Evolutionary conservation across 2,797 vertebrate genomes (phyloP).

Genomic region (Saguinus oedipus): DNA sequence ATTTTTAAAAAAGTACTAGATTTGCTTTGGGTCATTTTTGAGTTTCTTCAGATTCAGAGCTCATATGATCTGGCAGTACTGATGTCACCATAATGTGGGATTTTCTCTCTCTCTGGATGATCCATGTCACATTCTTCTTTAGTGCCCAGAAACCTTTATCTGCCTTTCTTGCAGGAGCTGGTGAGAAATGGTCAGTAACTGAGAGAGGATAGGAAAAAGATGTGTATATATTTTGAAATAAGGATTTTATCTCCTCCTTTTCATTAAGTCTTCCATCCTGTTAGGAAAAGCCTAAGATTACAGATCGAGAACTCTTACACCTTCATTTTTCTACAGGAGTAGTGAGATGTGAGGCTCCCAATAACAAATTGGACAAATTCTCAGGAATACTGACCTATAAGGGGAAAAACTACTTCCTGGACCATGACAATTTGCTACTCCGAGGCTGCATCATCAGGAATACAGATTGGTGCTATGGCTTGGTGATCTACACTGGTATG

Average conservation of each 20-base stretch:
- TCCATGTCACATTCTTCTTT: neutral
- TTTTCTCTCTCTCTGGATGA: conserved; percentile 26
- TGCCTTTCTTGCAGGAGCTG: conserved; percentile 1
- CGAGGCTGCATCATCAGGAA: conserved; percentile 95
- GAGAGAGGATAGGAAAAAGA: neutral
- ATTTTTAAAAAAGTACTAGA: conserved; percentile 36
- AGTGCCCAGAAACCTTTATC: conserved; percentile 19
- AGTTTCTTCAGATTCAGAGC: conserved; percentile 34
- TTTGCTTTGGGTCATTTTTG: conserved; percentile 26
- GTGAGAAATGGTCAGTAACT: conserved; percentile 4
- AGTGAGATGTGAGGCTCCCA: conserved; percentile 92
- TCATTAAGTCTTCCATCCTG: neutral
- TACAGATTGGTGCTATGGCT: conserved; percentile 96
- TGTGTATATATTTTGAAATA: conserved; percentile 22
- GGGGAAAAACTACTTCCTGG: conserved; percentile 86
- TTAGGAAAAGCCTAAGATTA: neutral
- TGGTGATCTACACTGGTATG: conserved; percentile 95
- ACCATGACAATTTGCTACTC: conserved; percentile 93
- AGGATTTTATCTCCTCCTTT: conserved; percentile 29
- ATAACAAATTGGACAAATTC: conserved; percentile 94
- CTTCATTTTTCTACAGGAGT: conserved; percentile 86
- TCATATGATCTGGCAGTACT: neutral
- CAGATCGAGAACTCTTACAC: neutral
- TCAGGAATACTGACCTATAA: conserved; percentile 87
- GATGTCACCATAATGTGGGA: neutral